These are phyloP conservation scores for Luffia ferchaultella DNA, from an alignment of 2,888 invertebrate genomes.

Conservation along the genomic window DNA sequence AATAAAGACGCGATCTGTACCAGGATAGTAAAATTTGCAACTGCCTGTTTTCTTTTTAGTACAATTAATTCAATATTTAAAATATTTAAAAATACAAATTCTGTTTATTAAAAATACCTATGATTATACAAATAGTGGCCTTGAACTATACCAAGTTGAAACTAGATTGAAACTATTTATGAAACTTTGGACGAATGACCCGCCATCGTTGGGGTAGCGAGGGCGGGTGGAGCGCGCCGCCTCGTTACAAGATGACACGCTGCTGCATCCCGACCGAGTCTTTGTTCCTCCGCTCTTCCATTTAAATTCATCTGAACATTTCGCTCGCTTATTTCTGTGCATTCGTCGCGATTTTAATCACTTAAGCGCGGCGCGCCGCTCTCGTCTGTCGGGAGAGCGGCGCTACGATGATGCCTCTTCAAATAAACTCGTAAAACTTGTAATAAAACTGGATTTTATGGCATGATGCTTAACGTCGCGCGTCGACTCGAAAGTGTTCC, in stretches of 20 bases:
- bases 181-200: not conserved
- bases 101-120: too few relatives aligned
- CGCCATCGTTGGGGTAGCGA: not conserved
- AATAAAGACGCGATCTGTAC: too few relatives aligned
- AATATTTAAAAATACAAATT: too few relatives aligned
- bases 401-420: slow-evolving; percentile 16
- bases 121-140: too few relatives aligned
- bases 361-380: slow-evolving; percentile 40
- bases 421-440: slow-evolving; percentile 14
- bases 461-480: slow-evolving; percentile 8
- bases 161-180: not conserved
- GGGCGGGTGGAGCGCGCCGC: slow-evolving; percentile 7
- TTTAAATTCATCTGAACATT: slow-evolving; percentile 55
- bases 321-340: slow-evolving; percentile 39
- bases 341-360: slow-evolving; percentile 52
- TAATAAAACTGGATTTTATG: slow-evolving; percentile 14
- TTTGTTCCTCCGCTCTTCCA: slow-evolving; percentile 37
- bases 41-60: too few relatives aligned
- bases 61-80: too few relatives aligned
- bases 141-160: not conserved
- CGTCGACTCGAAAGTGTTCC: not conserved
- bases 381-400: slow-evolving; percentile 3
- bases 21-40: too few relatives aligned
- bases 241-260: slow-evolving; percentile 31
- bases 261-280: slow-evolving; percentile 24